These are phyloP conservation scores for Machimus atricapillus DNA, from an alignment of 2,888 invertebrate species.

Conservation along the genomic window DNA sequence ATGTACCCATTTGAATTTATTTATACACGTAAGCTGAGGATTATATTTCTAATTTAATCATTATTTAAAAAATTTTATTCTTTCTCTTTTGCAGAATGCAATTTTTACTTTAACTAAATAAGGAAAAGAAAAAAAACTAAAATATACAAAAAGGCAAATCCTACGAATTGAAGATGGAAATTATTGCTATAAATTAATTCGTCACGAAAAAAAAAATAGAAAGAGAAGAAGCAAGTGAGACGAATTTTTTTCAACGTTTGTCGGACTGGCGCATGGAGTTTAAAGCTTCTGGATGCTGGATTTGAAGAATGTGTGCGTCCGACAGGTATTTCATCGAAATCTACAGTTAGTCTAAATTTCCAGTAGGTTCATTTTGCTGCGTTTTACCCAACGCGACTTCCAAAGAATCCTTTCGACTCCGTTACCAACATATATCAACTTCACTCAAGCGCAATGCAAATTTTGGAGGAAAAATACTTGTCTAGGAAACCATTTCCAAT, in stretches of 20 bases:
- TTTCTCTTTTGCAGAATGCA: not conserved
- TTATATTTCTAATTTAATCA: not conserved
- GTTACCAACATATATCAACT: too few relatives aligned
- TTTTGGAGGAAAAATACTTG: slow-evolving; percentile 5
- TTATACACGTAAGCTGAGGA: not conserved
- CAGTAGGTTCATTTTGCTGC: not conserved
- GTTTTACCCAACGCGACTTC: not conserved
- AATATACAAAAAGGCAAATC: not conserved
- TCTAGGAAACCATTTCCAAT: not conserved
- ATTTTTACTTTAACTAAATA: not conserved
- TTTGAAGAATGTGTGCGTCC: not conserved
- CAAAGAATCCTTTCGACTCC: not conserved
- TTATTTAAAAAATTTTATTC: not conserved
- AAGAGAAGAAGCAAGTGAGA: not conserved
- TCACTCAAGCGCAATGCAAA: not conserved
- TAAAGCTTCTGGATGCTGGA: not conserved
- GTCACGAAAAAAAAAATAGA: not conserved
- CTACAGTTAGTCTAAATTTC: not conserved
- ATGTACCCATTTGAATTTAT: too few relatives aligned
- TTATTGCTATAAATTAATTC: too few relatives aligned
- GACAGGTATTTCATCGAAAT: slow-evolving; percentile 12
- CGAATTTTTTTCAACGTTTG: not conserved
- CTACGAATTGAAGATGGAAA: too few relatives aligned
- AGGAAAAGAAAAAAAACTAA: not conserved
- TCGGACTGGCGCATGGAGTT: not conserved